These are phyloP conservation scores for Drosophila cardini DNA, from an alignment of 1,140 invertebrate species.

Conservation along the genomic window DNA sequence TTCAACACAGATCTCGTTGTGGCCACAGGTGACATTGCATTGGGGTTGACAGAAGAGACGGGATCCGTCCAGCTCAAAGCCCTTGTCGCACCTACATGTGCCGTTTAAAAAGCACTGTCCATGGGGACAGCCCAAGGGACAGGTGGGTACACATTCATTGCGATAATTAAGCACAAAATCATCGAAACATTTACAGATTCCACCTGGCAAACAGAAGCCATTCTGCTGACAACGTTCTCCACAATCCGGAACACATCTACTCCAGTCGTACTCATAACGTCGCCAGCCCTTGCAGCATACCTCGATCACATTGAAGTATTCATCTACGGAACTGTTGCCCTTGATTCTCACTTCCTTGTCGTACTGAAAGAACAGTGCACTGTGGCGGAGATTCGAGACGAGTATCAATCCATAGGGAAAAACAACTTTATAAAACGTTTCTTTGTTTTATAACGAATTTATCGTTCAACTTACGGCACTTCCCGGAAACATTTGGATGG, in stretches of 20 bases:
- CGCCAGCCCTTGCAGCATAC: slow-evolving; percentile 88
- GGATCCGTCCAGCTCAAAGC: slow-evolving; percentile 87
- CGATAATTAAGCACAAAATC: slow-evolving; percentile 86
- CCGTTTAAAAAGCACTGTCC: slow-evolving; percentile 83
- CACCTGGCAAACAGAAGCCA: slow-evolving; percentile 86
- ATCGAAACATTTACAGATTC: slow-evolving; percentile 87
- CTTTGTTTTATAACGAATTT: not conserved
- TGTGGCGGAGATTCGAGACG: slow-evolving; percentile 5
- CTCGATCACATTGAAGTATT: slow-evolving; percentile 84
- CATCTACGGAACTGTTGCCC: slow-evolving; percentile 66
- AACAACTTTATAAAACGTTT: too few relatives aligned
- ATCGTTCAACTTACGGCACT: slow-evolving; percentile 77
- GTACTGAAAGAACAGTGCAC: slow-evolving; percentile 76
- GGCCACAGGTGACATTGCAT: slow-evolving; percentile 74
- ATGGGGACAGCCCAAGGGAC: slow-evolving; percentile 81
- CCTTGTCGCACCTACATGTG: slow-evolving; percentile 87
- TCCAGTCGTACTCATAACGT: slow-evolving; percentile 86
- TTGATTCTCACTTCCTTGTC: slow-evolving; percentile 76
- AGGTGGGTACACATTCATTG: slow-evolving; percentile 77
- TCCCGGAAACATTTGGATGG: slow-evolving; percentile 74
- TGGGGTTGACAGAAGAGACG: slow-evolving; percentile 86
- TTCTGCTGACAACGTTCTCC: slow-evolving; percentile 86
- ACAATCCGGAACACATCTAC: slow-evolving; percentile 87
- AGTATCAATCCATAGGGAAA: too few relatives aligned
- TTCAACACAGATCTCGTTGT: slow-evolving; percentile 85